These are phyloP conservation scores for Poicephalus gulielmi DNA, from an alignment of 2,113 vertebrate species.

Conservation along the genomic window DNA sequence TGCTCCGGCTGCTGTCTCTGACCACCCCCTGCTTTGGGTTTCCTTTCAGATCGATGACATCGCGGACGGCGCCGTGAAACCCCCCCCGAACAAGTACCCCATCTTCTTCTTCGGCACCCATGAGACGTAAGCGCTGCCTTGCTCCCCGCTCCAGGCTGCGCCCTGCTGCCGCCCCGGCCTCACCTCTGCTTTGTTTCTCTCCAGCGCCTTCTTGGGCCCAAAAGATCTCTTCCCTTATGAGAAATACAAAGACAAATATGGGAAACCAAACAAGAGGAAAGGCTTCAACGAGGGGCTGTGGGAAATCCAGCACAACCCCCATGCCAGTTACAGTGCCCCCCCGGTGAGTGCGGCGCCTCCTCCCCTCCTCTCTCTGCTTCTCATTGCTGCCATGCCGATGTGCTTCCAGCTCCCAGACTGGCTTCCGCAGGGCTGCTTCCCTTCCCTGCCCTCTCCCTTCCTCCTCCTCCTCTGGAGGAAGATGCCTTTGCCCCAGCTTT, in stretches of 20 bases:
- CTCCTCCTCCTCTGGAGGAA: not conserved
- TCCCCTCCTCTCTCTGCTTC: constrained; percentile 8
- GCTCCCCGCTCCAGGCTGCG: not conserved
- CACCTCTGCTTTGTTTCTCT: constrained; percentile 37
- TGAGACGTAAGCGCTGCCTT: constrained; percentile 86
- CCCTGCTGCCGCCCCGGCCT: not conserved
- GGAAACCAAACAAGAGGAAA: constrained; percentile 98
- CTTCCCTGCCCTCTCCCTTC: not conserved
- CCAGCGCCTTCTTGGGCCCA: constrained; percentile 92
- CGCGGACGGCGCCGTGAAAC: constrained; percentile 95
- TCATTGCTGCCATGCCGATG: not conserved
- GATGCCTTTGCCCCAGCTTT: not conserved
- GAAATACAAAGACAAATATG: constrained; percentile 93
- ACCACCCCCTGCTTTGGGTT: constrained; percentile 26
- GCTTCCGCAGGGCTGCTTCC: not conserved
- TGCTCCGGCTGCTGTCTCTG: constrained; percentile 5
- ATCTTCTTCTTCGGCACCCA: constrained; percentile 99
- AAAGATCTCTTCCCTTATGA: constrained; percentile 97
- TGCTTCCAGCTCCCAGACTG: not conserved
- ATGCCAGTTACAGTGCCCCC: constrained; percentile 93
- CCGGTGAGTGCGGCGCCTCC: constrained; percentile 77
- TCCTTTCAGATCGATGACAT: constrained; percentile 93
- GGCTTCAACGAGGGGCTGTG: constrained; percentile 98
- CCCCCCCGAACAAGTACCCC: constrained; percentile 95
- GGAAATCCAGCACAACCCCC: constrained; percentile 99